phyloP scores from a whole-genome alignment of 2,797 vertebrate species.

The Fringilla coelebs region DNA sequence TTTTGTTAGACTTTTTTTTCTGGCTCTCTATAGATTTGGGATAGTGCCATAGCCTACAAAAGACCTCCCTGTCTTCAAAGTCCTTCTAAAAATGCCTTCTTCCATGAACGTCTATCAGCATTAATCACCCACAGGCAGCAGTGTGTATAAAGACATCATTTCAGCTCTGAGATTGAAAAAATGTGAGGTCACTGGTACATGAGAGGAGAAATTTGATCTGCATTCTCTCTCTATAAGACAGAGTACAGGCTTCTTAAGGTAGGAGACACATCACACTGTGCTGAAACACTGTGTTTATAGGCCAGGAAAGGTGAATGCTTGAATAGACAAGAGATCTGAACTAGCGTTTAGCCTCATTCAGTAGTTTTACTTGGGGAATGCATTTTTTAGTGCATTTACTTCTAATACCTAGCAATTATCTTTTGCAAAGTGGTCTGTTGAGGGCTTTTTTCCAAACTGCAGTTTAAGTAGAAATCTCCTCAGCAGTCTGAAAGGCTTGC shows the following conservation, averaged over 20 bases:
- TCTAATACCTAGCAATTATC: not conserved
- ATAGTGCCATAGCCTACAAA: not conserved
- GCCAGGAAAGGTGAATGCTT: not conserved
- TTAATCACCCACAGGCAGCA: constrained; percentile 49
- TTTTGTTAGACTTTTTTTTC: not conserved
- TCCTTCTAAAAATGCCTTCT: constrained; percentile 29
- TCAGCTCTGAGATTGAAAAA: constrained; percentile 1
- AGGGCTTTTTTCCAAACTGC: not conserved
- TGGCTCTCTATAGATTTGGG: not conserved
- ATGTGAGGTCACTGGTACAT: not conserved
- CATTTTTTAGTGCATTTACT: not conserved
- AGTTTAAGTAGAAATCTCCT: not conserved
- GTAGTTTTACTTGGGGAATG: not conserved
- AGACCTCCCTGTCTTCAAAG: constrained; percentile 35
- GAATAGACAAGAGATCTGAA: not conserved
- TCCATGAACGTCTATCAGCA: constrained; percentile 1
- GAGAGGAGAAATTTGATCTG: not conserved
- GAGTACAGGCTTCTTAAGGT: not conserved
- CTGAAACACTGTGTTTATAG: not conserved
- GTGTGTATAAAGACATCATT: constrained; percentile 9
- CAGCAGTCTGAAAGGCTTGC: not conserved
- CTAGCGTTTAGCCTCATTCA: not conserved
- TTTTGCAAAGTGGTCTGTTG: not conserved
- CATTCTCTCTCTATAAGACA: not conserved
- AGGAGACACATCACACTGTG: not conserved